These are phyloP conservation scores for Mus spretus DNA, from an alignment of 2,797 vertebrate species.

Conservation along the genomic window DNA sequence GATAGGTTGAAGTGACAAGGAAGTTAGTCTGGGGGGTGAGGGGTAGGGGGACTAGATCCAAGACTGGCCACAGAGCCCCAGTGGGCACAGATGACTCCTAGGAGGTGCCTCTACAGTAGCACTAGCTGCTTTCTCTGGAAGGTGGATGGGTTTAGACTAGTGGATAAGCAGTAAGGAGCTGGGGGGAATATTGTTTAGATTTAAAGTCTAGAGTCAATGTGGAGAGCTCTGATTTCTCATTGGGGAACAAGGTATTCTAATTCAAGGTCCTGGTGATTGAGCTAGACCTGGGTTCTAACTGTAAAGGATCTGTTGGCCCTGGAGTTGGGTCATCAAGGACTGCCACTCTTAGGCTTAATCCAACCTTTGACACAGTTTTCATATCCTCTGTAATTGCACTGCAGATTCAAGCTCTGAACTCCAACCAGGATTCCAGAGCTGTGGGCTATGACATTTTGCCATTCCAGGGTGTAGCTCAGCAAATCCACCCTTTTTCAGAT, in stretches of 20 bases:
- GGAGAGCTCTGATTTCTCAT: neutral
- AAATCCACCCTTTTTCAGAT: slow-evolving; percentile 37
- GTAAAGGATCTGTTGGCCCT: neutral
- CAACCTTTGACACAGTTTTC: neutral
- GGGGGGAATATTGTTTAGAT: neutral
- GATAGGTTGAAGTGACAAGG: neutral
- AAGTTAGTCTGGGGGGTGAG: neutral
- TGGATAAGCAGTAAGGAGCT: neutral
- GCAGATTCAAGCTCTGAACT: neutral
- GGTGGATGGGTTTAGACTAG: neutral
- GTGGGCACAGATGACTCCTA: neutral
- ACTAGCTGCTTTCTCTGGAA: neutral
- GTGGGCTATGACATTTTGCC: neutral
- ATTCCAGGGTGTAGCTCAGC: slow-evolving; percentile 3
- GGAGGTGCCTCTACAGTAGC: neutral
- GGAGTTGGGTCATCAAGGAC: neutral
- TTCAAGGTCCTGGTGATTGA: neutral
- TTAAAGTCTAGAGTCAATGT: neutral
- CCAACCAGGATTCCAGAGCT: slow-evolving; percentile 2
- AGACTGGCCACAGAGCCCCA: neutral
- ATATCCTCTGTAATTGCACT: neutral
- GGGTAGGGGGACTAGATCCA: no score
- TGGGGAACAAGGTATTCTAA: neutral
- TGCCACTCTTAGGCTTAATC: neutral
- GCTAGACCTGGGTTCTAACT: neutral